These are phyloP conservation scores for Petaurus breviceps DNA, from an alignment of 2,113 vertebrate species.

Conservation along the genomic window DNA sequence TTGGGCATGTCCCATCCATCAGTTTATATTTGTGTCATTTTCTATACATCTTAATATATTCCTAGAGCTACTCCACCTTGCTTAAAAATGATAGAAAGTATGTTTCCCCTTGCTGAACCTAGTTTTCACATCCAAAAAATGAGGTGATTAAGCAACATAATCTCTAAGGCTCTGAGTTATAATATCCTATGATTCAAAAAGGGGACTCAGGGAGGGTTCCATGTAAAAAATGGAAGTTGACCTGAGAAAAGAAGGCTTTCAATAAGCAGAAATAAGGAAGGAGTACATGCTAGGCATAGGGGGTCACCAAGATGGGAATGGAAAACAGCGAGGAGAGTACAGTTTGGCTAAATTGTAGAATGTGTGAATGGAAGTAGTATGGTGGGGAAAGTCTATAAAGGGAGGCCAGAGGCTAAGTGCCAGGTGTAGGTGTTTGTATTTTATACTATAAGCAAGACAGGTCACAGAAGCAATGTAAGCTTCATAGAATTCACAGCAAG, in stretches of 20 bases:
- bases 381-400: neutral
- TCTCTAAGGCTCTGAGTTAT: neutral
- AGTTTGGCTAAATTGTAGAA: neutral
- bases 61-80: neutral
- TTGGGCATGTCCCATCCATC: neutral
- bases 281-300: neutral
- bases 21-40: neutral
- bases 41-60: neutral
- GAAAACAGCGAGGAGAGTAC: neutral
- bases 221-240: neutral
- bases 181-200: neutral
- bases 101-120: neutral
- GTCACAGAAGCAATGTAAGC: neutral
- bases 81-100: neutral
- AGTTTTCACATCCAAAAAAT: neutral
- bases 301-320: neutral
- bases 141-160: neutral
- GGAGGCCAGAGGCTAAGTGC: neutral
- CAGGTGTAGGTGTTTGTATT: neutral
- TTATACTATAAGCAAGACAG: neutral
- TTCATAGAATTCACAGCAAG: neutral
- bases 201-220: neutral
- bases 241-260: neutral
- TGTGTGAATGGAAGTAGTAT: neutral
- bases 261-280: neutral